Percentiles rank a stretch among this genome's conserved stretches.
Conservation (phyloP, 2,888 invertebrate species). For the Anodontia alba region DNA sequence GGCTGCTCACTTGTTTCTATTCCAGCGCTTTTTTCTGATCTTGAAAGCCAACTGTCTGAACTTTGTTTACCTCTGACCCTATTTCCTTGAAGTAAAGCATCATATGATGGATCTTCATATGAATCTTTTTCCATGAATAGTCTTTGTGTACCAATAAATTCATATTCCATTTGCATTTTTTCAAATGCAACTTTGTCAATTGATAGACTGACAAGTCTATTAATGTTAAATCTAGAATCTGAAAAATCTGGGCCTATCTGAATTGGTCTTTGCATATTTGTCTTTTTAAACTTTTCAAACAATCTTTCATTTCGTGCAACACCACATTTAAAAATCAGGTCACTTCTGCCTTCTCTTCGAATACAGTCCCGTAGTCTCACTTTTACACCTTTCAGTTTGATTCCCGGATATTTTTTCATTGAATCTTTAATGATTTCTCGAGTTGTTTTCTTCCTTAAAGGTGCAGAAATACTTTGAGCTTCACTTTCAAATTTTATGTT, state of each 20-base stretch:
- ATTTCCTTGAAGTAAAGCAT: background rate
- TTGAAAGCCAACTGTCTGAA: background rate
- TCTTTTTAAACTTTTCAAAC: background rate
- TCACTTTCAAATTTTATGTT: too few relatives aligned
- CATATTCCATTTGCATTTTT: background rate
- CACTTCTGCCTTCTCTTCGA: background rate
- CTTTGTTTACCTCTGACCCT: background rate
- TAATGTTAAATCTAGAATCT: background rate
- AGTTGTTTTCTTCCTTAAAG: background rate
- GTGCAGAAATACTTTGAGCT: background rate
- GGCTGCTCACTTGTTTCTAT: background rate
- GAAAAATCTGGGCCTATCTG: background rate
- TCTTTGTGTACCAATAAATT: too few relatives aligned
- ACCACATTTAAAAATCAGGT: background rate
- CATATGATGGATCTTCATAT: too few relatives aligned
- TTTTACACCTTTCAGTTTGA: background rate
- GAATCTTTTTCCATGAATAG: too few relatives aligned
- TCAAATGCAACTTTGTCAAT: background rate
- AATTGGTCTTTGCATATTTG: background rate
- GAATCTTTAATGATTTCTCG: background rate
- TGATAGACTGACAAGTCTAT: background rate
- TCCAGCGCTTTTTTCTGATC: background rate
- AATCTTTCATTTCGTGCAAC: background rate
- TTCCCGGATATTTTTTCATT: conserved; percentile 6
- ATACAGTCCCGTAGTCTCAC: background rate